Evolutionary conservation across 2,113 vertebrate species (phyloP).

Genomic region (Apodemus speciosus): DNA sequence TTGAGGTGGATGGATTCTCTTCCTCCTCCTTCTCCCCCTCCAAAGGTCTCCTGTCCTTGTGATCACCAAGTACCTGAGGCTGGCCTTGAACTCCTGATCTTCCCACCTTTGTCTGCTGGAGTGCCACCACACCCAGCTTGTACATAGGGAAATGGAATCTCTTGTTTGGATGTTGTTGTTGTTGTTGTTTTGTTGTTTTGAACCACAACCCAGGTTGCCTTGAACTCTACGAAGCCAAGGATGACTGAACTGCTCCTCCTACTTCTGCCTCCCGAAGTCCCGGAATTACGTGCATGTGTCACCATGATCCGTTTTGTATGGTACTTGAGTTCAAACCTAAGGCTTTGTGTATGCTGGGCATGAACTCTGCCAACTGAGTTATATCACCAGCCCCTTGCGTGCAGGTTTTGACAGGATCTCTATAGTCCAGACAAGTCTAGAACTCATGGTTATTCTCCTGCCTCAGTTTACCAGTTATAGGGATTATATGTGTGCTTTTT

Average conservation of each 20-base stretch:
- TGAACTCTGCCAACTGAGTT: neutral
- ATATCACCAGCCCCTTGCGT: neutral
- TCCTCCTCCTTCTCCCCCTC: too few relatives aligned
- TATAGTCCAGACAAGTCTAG: too few relatives aligned
- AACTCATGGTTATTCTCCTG: neutral
- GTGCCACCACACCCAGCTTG: neutral
- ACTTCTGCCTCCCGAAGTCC: neutral
- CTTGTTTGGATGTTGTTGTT: neutral
- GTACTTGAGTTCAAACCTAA: neutral
- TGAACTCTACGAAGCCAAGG: neutral
- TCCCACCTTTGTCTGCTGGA: neutral
- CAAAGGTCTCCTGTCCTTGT: neutral
- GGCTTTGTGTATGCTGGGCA: neutral
- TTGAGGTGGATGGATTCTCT: too few relatives aligned
- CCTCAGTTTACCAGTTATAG: neutral
- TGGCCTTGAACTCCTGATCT: neutral
- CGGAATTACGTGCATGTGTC: neutral
- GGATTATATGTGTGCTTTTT: neutral
- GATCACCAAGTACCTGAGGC: neutral
- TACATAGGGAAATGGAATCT: neutral
- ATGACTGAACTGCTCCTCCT: neutral
- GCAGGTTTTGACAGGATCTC: neutral
- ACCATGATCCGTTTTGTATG: neutral
- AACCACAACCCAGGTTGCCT: neutral
- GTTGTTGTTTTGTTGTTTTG: neutral